Conservation (phyloP, 2,113 vertebrate species). For the Perca fluviatilis region DNA sequence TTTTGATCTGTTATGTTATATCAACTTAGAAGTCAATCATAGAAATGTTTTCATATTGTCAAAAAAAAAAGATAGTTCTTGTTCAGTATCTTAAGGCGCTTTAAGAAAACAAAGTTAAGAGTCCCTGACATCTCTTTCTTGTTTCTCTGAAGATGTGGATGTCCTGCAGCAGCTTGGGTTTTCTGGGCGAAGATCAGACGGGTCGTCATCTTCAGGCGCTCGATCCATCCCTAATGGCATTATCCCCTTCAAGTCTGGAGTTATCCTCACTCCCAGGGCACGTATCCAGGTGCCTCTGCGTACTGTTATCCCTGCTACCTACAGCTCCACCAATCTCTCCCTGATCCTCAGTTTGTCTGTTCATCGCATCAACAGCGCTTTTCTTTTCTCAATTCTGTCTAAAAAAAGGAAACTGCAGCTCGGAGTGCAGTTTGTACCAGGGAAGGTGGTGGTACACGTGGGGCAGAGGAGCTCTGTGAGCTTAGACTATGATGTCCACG, state of each 20-base stretch:
- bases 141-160: constrained; percentile 91
- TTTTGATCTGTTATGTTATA: not conserved
- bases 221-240: constrained; percentile 85
- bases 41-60: not conserved
- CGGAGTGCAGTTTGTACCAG: constrained; percentile 91
- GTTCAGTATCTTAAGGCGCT: not conserved
- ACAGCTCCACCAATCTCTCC: constrained; percentile 85
- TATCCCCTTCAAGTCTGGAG: constrained; percentile 92
- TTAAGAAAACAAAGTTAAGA: not conserved
- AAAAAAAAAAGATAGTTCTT: not conserved
- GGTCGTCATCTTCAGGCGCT: constrained; percentile 67
- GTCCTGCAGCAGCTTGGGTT: constrained; percentile 94
- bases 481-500: constrained; percentile 94
- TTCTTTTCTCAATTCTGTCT: constrained; percentile 91
- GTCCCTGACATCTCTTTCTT: constrained; percentile 21
- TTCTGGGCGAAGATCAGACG: constrained; percentile 82
- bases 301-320: constrained; percentile 84
- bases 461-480: constrained; percentile 90
- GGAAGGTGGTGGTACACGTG: constrained; percentile 88
- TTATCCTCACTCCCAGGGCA: constrained; percentile 93
- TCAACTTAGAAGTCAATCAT: not conserved
- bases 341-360: constrained; percentile 93
- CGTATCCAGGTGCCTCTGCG: constrained; percentile 87
- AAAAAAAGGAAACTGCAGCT: constrained; percentile 92
- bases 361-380: constrained; percentile 94